Evolutionary conservation across 2,113 vertebrate species (phyloP).

Genomic region (Amazona guildingii): DNA sequence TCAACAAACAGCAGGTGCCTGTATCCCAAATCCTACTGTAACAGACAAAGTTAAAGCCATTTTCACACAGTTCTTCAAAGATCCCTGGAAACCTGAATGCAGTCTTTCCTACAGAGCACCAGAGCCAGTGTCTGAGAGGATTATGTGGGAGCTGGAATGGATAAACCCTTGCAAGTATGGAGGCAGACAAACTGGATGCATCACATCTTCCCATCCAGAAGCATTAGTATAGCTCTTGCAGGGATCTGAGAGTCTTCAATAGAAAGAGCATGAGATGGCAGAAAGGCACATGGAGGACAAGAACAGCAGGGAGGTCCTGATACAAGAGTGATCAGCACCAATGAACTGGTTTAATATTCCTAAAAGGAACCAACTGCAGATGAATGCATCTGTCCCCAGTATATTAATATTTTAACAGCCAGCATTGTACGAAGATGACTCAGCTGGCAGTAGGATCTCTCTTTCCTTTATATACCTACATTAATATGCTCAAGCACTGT

Average conservation of each 20-base stretch:
- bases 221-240: not conserved
- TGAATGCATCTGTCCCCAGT: not conserved
- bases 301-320: not conserved
- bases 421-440: not conserved
- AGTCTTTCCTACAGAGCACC: not conserved
- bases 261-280: not conserved
- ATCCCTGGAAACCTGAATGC: not conserved
- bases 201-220: not conserved
- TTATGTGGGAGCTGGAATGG: not conserved
- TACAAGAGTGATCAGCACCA: not conserved
- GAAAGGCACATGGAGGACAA: not conserved
- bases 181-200: not conserved
- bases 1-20: not conserved
- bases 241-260: not conserved
- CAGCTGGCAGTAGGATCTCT: not conserved
- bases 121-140: not conserved
- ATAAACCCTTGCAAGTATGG: not conserved
- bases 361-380: not conserved
- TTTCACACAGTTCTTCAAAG: slow-evolving; percentile 41
- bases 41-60: not conserved
- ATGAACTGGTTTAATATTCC: not conserved
- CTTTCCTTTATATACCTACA: not conserved
- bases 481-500: not conserved
- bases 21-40: not conserved
- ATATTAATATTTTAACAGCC: not conserved